A percentile compares a stretch with the other conserved stretches of the same genome.
Conservation (phyloP, 2,797 vertebrate genomes). For the Psittacula derbiana region DNA sequence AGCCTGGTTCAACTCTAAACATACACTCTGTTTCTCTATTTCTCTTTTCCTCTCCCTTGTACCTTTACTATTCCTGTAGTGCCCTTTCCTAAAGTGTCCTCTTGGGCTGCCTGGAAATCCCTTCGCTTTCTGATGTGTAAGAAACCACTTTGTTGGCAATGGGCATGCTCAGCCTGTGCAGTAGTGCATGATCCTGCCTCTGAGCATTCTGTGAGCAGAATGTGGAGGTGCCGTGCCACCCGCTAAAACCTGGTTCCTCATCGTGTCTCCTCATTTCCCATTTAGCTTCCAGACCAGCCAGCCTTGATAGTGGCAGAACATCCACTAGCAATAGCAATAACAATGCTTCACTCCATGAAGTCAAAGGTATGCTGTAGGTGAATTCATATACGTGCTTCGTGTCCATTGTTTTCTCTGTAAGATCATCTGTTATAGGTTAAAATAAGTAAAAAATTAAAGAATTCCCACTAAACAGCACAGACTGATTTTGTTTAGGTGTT, state of each 20-base stretch:
- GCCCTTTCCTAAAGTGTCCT: conserved; percentile 53
- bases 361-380: conserved; percentile 87
- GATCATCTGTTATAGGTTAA: neutral
- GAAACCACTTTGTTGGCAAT: conserved; percentile 62
- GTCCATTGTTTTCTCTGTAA: conserved; percentile 14
- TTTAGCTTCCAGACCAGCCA: conserved; percentile 92
- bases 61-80: conserved; percentile 51
- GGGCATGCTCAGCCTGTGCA: conserved; percentile 73
- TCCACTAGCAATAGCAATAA: conserved; percentile 97
- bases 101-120: conserved; percentile 66
- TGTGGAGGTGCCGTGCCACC: conserved; percentile 73
- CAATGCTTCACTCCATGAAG: conserved; percentile 90
- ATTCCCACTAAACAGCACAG: neutral
- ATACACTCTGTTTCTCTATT: conserved; percentile 32
- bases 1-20: conserved; percentile 38
- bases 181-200: conserved; percentile 74
- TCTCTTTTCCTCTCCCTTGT: conserved; percentile 46
- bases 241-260: conserved; percentile 76
- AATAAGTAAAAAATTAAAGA: neutral
- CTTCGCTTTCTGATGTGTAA: conserved; percentile 66
- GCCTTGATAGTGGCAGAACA: conserved; percentile 95
- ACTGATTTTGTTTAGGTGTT: neutral
- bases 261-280: conserved; percentile 77
- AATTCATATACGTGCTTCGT: conserved; percentile 44
- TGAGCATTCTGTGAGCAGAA: conserved; percentile 73